A percentile compares a stretch with the other conserved stretches of the same genome.
phyloP scores from a whole-genome alignment of 2,888 invertebrate genomes.

The Megaustenia siamemsis region DNA sequence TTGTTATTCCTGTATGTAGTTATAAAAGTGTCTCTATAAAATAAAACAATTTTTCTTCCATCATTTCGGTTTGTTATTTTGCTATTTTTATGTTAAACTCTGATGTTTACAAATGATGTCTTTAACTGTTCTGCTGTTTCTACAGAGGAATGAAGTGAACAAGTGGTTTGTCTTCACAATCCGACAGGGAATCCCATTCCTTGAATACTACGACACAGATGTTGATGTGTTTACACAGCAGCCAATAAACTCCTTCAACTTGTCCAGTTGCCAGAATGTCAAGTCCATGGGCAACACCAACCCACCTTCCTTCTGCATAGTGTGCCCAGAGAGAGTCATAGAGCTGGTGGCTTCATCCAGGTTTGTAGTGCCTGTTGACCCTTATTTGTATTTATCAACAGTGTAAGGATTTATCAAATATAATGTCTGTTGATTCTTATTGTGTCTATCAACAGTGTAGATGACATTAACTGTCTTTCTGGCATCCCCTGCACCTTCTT shows the following conservation, averaged over 20 bases:
- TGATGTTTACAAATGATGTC: background rate
- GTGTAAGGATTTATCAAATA: no score
- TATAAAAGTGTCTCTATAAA: no score
- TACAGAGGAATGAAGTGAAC: slow-evolving; percentile 50
- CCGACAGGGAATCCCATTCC: slow-evolving; percentile 50
- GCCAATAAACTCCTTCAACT: slow-evolving; percentile 50
- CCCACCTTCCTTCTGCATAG: slow-evolving; percentile 52
- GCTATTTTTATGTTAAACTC: no score
- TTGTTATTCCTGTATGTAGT: no score
- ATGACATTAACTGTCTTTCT: no score
- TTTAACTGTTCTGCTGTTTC: background rate
- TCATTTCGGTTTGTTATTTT: no score
- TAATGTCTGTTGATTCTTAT: no score
- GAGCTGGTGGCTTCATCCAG: slow-evolving; percentile 54
- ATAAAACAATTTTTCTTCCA: no score
- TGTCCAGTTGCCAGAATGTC: slow-evolving; percentile 52
- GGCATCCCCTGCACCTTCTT: no score
- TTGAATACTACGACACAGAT: slow-evolving; percentile 57
- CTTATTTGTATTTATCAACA: background rate
- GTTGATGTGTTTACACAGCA: slow-evolving; percentile 54
- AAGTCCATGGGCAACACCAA: slow-evolving; percentile 50
- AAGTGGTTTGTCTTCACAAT: slow-evolving; percentile 58
- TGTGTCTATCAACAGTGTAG: no score
- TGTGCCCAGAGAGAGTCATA: slow-evolving; percentile 53
- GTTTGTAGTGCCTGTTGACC: slow-evolving; percentile 3